Base-by-base conservation (phyloP, 2,888 invertebrate species). In the Pseudolycoriella hygida region DNA sequence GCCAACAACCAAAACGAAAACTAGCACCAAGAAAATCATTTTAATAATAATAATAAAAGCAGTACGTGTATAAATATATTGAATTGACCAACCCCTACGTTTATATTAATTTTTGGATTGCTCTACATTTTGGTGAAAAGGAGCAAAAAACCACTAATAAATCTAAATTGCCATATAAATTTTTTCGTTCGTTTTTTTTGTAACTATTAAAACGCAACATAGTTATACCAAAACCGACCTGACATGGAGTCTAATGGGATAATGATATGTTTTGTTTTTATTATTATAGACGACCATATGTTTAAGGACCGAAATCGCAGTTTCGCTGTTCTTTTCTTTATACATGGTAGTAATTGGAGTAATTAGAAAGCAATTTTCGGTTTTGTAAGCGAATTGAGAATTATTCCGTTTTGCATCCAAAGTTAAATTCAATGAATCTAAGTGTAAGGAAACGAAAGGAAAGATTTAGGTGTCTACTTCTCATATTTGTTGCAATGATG, bases 221-320 rank as follows among this genome's bases (percentile, higher is more conserved):
- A 17, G n/a, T 39, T 15, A 17, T 39, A 34, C 34, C 34, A 34
- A 12, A 44, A 40, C 40, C 18, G 15, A 39, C 31, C 39, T 44
- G 40, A 40, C 44, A 40, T 37, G 40, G 11, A 31, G 30, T 44
- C 40, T 44, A 44, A 44, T 44, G 40, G 44, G 44, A 44, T 44
- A 44, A 44, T 44, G 44, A 44, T 44, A 40, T 40, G 44, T 44
- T 44, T 44, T 30, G 18, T 44, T 44, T 40, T 44, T 44, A 17
- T 43, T 25, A 25, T 25, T 25, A 25, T 25, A 25, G 5, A 25
- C 25, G 4, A 25, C 25, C 25, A 25, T 25, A 25, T 25, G 25
- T 25, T 34, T 10, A 34, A 34, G 15, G 34, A 34, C 34, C 34
- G 34, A 34, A 34, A 34, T 34, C 15, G 34, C 34, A 34, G 34